A percentile compares a stretch with the other conserved stretches of the same genome.
phyloP scores from a whole-genome alignment of 2,113 vertebrate genomes.

The Phylloscopus trochiloides region DNA sequence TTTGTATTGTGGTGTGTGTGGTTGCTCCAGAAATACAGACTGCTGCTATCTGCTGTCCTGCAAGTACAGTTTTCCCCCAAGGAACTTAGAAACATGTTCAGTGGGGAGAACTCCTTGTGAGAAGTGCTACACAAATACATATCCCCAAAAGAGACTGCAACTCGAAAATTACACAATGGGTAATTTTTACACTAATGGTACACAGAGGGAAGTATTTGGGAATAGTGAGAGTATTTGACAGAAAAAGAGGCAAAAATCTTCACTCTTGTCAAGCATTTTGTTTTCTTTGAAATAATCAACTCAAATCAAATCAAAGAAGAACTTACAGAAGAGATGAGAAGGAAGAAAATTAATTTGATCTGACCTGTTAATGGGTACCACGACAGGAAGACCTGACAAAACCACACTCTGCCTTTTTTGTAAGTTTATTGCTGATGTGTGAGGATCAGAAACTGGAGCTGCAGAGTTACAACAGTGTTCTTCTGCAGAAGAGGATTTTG shows the following conservation, averaged over 20 bases:
- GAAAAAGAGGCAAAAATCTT: not conserved
- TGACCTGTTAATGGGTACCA: not conserved
- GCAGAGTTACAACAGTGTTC: fast-evolving
- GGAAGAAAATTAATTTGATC: not conserved
- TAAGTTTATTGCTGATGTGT: not conserved
- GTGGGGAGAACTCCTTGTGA: not conserved
- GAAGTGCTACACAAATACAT: not conserved
- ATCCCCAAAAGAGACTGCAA: not conserved
- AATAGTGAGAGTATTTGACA: not conserved
- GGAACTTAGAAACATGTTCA: not conserved
- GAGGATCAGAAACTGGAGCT: not conserved
- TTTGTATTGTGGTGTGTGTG: not conserved
- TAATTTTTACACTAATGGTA: not conserved
- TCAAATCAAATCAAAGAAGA: not conserved
- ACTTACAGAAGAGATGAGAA: not conserved
- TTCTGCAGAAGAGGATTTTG: not conserved
- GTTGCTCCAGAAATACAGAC: not conserved
- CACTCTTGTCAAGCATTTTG: not conserved
- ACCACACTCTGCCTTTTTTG: not conserved
- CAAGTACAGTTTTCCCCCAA: not conserved
- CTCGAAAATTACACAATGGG: not conserved
- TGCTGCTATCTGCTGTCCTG: not conserved
- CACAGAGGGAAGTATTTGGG: not conserved
- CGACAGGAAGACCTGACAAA: not conserved
- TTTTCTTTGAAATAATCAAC: not conserved